Base-by-base conservation (phyloP, 2,888 invertebrate genomes). In the Sialis lutaria region DNA sequence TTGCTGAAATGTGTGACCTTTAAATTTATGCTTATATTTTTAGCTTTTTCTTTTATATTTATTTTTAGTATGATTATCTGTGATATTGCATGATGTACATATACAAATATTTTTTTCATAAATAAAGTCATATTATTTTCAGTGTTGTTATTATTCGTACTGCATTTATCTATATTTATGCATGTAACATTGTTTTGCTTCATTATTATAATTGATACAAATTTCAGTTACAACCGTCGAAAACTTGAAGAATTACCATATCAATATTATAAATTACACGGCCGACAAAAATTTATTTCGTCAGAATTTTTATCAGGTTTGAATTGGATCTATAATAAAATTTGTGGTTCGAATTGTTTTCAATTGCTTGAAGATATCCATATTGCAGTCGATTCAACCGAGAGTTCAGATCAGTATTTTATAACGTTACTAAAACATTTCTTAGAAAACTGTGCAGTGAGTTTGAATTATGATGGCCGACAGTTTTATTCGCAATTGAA, bases 241-340 rank as follows among this genome's bases (percentile, higher is more conserved):
- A 84, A 82, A 67, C 71, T 87, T 51, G 83, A 84, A 60, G 89
- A 90, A 64, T 69, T 89, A 44, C 88, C 90, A 42, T 84, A 75
- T 66, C 85, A 87, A 58, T 75, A 79, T 60, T 74, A 79, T 61
- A 74, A 77, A 55, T 62, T 80, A 53, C 67, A 74, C 53, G 64
- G 71, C 41, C 67, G 69, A 1, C 62, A 69, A 55, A 65, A 74
- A 55, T 74, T 80, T 53, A 74, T 83, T 48, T 73, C 73, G 53
- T 77, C 78, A 45, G 70, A 72, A 12, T 85, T 80, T 60, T 75
- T 89, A 59, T 80, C 79, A 46, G 79, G 85, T 59, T 69, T 81
- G 33, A 73, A 76, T 54, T 90, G 88, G 86, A 73, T 89, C 37
- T 76, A 78, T 56, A 79, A 84, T 55, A 89, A 89, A 64, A 67